Conservation (phyloP, 35 echinoderm and acorn worm species). For the Antedon bifida region DNA sequence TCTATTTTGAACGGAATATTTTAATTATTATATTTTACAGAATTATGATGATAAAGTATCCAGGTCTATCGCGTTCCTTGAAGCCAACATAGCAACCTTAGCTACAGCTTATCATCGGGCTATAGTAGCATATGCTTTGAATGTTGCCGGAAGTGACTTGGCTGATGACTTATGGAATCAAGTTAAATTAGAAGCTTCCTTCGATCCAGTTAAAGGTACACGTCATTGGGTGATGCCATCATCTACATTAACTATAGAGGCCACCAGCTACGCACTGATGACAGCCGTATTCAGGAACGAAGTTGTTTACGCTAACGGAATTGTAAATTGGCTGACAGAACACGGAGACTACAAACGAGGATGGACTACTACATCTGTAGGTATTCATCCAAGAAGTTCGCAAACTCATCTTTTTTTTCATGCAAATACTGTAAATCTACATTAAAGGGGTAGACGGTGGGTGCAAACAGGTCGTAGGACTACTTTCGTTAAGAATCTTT, state of each 20-base stretch:
- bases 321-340: background rate
- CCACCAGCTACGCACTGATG: background rate
- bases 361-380: background rate
- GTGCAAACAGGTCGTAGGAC: too few relatives aligned
- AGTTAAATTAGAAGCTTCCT: background rate
- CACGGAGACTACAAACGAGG: background rate
- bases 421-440: too few relatives aligned
- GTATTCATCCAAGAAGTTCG: too few relatives aligned
- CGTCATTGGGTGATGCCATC: background rate
- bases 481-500: too few relatives aligned
- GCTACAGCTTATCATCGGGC: background rate
- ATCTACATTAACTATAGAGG: background rate
- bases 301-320: background rate
- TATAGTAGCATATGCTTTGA: background rate
- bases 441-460: too few relatives aligned
- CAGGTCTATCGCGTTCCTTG: background rate
- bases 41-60: background rate
- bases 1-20: too few relatives aligned
- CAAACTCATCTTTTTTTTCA: too few relatives aligned
- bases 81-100: background rate
- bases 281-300: background rate
- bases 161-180: background rate
- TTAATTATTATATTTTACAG: too few relatives aligned
- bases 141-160: background rate
- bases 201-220: background rate